Evolutionary conservation across 2,113 vertebrate species (phyloP), one percentile per base, ranked within the genome.

Genomic region (Motacilla alba): DNA sequence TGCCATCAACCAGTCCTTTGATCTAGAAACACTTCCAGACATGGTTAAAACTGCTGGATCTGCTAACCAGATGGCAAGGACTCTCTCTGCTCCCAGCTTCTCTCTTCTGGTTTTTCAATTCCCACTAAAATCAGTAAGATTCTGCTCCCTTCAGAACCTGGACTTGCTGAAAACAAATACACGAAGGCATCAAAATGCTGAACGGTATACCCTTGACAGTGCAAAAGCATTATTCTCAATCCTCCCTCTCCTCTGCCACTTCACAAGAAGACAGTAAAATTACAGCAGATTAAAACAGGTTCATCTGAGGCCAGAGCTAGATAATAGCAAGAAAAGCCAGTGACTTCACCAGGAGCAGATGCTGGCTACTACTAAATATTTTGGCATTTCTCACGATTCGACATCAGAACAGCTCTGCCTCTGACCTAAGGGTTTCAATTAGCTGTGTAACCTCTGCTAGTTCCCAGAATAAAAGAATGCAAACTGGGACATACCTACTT

Each of bases 11-110:
- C 49, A 56, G 28, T 37, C 44, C 90, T 97, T 96, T 96, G 92
- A 94, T 95, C 80, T 41, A 90, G 83, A 92, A 93, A 93, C 76
- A 94, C 69, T 83, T 83, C 72, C 83, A 92, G 92, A 81, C 60
- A 77, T 66, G 66, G 68, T 77, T 78, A 90, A 93, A 94, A 86
- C 60, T 60, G 10, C 52, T 60, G 52, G 52, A 20, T 83, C 88
- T 95, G 93, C 69, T 87, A 78, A 94, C 49, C 94, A 94, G 83
- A 93, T 93, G 88, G 64, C 41, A 87, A 81, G 35, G 56, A 59
- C 31, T 30, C 43, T 33, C 26, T 49, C 9, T 24, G 21, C n/a
- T 91, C 28, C 35, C 58, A 85, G 47, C 7, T 86, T 70, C 43
- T 84, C 72, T 41, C 33, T 67, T 47, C 15, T 31, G 23, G 6